Evolutionary conservation across 2,888 invertebrate genomes (phyloP).

Genomic region (Drosophila rellima): DNA sequence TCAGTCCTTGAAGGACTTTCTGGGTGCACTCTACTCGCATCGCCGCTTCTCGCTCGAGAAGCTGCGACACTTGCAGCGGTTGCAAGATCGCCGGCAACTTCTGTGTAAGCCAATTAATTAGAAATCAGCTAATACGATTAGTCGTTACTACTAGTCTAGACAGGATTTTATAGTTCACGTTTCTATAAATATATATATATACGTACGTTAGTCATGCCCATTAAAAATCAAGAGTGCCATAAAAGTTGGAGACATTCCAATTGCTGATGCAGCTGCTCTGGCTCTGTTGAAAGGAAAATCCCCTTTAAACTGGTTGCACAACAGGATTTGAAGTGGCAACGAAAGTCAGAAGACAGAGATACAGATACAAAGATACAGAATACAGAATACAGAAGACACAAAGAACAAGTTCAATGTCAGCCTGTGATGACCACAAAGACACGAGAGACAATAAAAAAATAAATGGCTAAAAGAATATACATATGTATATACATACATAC

Average conservation of each 20-base stretch:
- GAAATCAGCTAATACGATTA: constrained; percentile 11
- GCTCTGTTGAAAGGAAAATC: constrained; percentile 39
- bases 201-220: neutral
- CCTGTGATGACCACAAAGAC: constrained; percentile 15
- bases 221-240: constrained; percentile 22
- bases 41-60: constrained; percentile 71
- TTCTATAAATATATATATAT: constrained; percentile 9
- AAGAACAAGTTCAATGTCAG: constrained; percentile 56
- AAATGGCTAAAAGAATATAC: constrained; percentile 20
- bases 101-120: constrained; percentile 57
- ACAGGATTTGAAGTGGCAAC: constrained; percentile 35
- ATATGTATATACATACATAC: too few species aligned
- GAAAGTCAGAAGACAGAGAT: neutral
- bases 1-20: constrained; percentile 70
- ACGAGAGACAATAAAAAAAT: constrained; percentile 24
- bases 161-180: constrained; percentile 17
- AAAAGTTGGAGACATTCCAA: constrained; percentile 24
- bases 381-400: neutral
- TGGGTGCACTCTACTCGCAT: constrained; percentile 59
- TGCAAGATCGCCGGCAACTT: constrained; percentile 58
- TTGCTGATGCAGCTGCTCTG: constrained; percentile 19
- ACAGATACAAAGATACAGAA: neutral
- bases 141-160: neutral
- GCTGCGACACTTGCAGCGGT: constrained; percentile 54
- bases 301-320: constrained; percentile 52